Evolutionary conservation across 2,797 vertebrate genomes (phyloP), one percentile per base, ranked within the genome.

Genomic region (Mus minutoides): DNA sequence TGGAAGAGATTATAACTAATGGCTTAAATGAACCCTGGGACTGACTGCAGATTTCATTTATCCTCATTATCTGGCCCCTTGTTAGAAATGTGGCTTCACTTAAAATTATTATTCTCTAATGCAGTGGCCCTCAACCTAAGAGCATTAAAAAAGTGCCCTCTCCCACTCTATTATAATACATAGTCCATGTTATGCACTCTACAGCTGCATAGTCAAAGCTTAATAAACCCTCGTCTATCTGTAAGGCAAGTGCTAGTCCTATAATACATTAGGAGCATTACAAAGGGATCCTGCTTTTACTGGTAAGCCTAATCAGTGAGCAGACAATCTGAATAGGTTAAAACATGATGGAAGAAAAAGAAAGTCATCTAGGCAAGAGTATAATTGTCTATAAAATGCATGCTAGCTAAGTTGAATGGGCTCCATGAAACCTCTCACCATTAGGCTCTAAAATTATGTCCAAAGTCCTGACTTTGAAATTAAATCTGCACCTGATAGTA

Each of bases 1-100:
- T 95, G 94, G 79, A 97, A 94, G 84, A 97, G 95, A 96, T 97
- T 94, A 97, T n/a, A 96, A 98, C 96, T 96, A 97, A 97, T 96
- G 80, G 90, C 90, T 90, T 95, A 95, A 96, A 93, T 86, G 92
- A 98, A 95, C 96, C 94, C 91, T 49, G 91, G 96, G 93, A 95
- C 91, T 96, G 79, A 93, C 93, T 88, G 49, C 90, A 96, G 92
- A 92, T 97, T 97, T 97, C 96, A 97, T 96, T 97, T 97, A 96
- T 96, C 93, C 93, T 97, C 0, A 0, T 95, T 96, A 96, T 96
- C 92, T 95, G 76, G 88, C 46, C 95, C 49, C 88, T 93, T 97
- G 93, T 94, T 97, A 97, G 95, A 97, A 97, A 96, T 54, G 94
- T 94, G 84, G 90, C 85, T 97, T 97, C 92, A 96, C 91, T 97